These are phyloP conservation scores for Physocephala rufipes DNA, from an alignment of 2,888 invertebrate genomes.

Conservation along the genomic window DNA sequence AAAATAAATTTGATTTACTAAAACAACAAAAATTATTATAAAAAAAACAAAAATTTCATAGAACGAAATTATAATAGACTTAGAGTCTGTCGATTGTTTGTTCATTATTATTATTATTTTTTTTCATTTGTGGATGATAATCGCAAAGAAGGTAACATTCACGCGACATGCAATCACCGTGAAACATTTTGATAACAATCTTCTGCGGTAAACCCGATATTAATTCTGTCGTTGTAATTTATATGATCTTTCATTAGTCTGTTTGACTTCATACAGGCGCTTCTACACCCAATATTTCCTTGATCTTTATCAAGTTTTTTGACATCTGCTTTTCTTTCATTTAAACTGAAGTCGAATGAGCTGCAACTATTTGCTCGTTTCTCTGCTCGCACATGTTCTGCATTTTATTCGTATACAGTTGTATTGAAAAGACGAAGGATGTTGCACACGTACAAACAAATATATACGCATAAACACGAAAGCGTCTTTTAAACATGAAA, in stretches of 20 bases:
- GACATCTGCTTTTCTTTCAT: constrained; percentile 17
- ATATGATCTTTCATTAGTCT: background rate
- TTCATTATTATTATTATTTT: too few relatives aligned
- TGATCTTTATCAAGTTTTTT: constrained; percentile 22
- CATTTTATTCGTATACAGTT: constrained; percentile 7
- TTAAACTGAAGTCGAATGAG: background rate
- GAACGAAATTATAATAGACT: too few relatives aligned
- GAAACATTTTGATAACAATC: background rate
- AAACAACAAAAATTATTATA: too few relatives aligned
- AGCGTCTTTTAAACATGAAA: too few relatives aligned
- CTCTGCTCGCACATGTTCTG: background rate
- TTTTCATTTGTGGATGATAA: too few relatives aligned
- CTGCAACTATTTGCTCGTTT: background rate
- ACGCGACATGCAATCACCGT: constrained; percentile 1
- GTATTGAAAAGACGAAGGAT: constrained; percentile 24
- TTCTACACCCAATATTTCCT: background rate
- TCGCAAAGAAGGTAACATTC: too few relatives aligned
- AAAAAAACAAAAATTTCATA: too few relatives aligned
- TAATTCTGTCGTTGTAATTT: background rate
- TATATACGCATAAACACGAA: background rate
- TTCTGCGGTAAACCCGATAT: too few relatives aligned
- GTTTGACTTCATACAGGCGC: background rate
- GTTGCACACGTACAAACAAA: background rate
- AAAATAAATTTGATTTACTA: background rate
- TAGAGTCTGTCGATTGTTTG: too few relatives aligned